Evolutionary conservation across 2,797 vertebrate genomes (phyloP).

Genomic region (Antennarius maculatus): DNA sequence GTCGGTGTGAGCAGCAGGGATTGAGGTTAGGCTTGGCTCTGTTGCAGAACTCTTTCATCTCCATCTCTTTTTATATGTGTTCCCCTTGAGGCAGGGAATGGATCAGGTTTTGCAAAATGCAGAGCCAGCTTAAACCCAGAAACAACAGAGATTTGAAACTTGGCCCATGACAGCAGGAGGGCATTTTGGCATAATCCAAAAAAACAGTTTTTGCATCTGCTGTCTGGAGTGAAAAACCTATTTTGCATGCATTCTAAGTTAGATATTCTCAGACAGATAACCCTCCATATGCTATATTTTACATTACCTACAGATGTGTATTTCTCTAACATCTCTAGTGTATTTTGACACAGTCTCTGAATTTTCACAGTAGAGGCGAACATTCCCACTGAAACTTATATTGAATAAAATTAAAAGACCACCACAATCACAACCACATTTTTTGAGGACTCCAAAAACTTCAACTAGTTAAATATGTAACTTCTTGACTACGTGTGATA

Average conservation of each 20-base stretch:
- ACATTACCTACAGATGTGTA: too few relatives aligned
- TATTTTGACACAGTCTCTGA: too few relatives aligned
- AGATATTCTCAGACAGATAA: too few relatives aligned
- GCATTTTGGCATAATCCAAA: conserved; percentile 31
- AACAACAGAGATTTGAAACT: conserved; percentile 26
- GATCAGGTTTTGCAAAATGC: conserved; percentile 15
- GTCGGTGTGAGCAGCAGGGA: conserved; percentile 30
- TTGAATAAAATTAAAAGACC: too few relatives aligned
- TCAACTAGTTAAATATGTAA: too few relatives aligned
- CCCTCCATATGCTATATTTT: too few relatives aligned
- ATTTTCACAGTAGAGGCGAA: too few relatives aligned
- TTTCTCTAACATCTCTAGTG: too few relatives aligned
- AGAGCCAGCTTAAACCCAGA: conserved; percentile 13
- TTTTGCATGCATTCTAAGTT: conserved; percentile 18
- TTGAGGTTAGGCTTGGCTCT: conserved; percentile 24
- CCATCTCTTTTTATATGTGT: conserved; percentile 25
- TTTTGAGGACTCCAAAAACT: too few relatives aligned
- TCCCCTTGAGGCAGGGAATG: neutral
- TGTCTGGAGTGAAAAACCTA: conserved; percentile 19
- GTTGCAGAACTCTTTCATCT: conserved; percentile 29
- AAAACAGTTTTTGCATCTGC: conserved; percentile 1
- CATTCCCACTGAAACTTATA: too few relatives aligned
- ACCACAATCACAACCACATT: too few relatives aligned
- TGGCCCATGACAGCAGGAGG: conserved; percentile 1
- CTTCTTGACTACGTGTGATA: too few relatives aligned